Evolutionary conservation across 2,797 vertebrate species (phyloP), one percentile per base, ranked within the genome.

Genomic region (Sylvia borin): DNA sequence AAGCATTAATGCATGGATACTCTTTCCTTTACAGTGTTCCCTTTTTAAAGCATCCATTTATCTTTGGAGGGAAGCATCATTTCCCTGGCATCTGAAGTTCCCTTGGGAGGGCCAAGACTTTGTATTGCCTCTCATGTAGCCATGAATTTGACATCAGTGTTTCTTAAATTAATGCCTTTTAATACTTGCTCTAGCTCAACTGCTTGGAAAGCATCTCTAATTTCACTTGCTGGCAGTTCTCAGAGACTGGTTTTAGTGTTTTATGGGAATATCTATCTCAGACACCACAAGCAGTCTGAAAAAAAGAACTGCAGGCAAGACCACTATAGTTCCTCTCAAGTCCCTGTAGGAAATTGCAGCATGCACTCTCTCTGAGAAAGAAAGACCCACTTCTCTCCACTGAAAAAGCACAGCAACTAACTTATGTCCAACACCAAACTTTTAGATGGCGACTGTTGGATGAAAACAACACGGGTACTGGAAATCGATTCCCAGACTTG

Each of bases 221-320:
- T 88, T 79, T 93, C 61, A 92, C 50, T 82, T 74, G 42, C 25
- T 93, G 67, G 68, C 72, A 92, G 31, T 68, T 93, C 76, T 74
- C 45, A 83, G 72, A 74, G 65, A 61, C 38, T 54, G 34, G 78
- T 45, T 90, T 95, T 54, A 90, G 29, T 17, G 25, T 51, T 86
- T 83, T 77, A 83, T 72, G 70, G 50, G 76, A 90, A 75, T 47
- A 93, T 50, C 57, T 51, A 75, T 67, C 57, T 71, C 73, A 80
- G 68, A 77, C 47, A 92, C 64, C 27, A 67, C 6, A 91, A 91
- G 45, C 4, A 68, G 36, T 51, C 25, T 68, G 11, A 82, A 75
- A 66, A 61, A 81, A 48, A 34, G 24, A 88, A 40, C 10, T 18
- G 38, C 50, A 60, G 24, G 32, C 48, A 74, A 61, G 61, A 82